Evolutionary conservation across 2,113 vertebrate genomes (phyloP), one percentile per base, ranked within the genome.

Genomic region (Rhinolophus sinicus): DNA sequence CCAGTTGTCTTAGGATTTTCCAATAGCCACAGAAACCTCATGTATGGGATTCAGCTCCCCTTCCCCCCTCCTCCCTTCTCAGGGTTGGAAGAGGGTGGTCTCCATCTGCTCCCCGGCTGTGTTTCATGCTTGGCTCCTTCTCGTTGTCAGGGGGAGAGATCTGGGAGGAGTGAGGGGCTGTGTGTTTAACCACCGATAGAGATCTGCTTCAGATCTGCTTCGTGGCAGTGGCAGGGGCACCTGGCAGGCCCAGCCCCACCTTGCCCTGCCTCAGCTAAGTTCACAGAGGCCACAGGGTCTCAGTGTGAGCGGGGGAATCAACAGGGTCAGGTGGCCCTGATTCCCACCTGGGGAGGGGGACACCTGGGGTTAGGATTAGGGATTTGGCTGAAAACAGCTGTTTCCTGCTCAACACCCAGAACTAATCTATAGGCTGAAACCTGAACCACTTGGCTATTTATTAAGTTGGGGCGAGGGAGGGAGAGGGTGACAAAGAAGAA

Each of bases 21-120:
- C 14, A 47, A 28, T 3, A 92, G 90, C 75, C 84, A 65, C 77
- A 4, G 2, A 88, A 96, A 93, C 86, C 88, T 72, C 8, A 11
- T 64, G 33, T 30, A 56, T 38, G 65, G 0, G 90, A 67, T 73
- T 72, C 64, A 69, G 38, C 56, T 38, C 65, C 18, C 35, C 35
- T 28, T 38, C 2, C 60, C 54, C 62, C 47, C 40, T 67, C 81
- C 88, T 11, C 50, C 56, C 67, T 65, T 67, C n/a, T 78, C 2
- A 0, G 8, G 0, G 73, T 1, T 6, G 24, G 0, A 16, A 90
- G 93, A 38, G 80, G 70, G 86, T 90, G 89, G 95, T 88, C 97
- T 93, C 97, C 96, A 96, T 98, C 98, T 98, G 98, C 73, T 97
- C 30, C 0, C 30, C 69, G 85, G 62, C 81, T 78, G 81, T 26